These are phyloP conservation scores for Eremobia ochroleuca DNA, from an alignment of 2,888 invertebrate species.

Conservation along the genomic window DNA sequence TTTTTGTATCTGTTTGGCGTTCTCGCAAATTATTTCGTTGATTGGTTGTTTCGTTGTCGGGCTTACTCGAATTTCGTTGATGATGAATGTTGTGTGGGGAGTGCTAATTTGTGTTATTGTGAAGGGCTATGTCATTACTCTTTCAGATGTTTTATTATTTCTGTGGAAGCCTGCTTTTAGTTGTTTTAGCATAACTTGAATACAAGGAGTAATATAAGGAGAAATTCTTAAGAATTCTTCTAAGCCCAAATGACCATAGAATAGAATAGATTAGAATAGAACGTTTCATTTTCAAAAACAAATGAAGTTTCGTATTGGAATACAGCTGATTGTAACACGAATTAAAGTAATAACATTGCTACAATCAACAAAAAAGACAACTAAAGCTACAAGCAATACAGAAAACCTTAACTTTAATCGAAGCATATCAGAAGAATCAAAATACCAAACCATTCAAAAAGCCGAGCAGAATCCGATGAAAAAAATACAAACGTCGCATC, in stretches of 20 bases:
- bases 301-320: background rate
- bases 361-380: background rate
- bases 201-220: background rate
- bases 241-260: no score
- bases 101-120: slow-evolving; percentile 13
- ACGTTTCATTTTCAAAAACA: background rate
- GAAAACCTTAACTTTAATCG: slow-evolving; percentile 13
- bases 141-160: background rate
- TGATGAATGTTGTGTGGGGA: slow-evolving; percentile 1
- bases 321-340: background rate
- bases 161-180: background rate
- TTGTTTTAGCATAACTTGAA: background rate
- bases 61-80: slow-evolving; percentile 2
- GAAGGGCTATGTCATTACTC: background rate
- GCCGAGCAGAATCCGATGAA: slow-evolving; percentile 11
- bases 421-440: slow-evolving; percentile 25
- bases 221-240: background rate
- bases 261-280: no score
- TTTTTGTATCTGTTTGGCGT: slow-evolving; percentile 22
- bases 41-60: background rate
- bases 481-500: slow-evolving; percentile 64
- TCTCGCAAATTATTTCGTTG: slow-evolving; percentile 42
- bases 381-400: background rate
- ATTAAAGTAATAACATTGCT: background rate
- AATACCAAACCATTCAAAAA: slow-evolving; percentile 34